Percentiles rank a stretch among this genome's conserved stretches.
phyloP scores from a whole-genome alignment of 2,888 invertebrate genomes.

The Cephus nigrinus region DNA sequence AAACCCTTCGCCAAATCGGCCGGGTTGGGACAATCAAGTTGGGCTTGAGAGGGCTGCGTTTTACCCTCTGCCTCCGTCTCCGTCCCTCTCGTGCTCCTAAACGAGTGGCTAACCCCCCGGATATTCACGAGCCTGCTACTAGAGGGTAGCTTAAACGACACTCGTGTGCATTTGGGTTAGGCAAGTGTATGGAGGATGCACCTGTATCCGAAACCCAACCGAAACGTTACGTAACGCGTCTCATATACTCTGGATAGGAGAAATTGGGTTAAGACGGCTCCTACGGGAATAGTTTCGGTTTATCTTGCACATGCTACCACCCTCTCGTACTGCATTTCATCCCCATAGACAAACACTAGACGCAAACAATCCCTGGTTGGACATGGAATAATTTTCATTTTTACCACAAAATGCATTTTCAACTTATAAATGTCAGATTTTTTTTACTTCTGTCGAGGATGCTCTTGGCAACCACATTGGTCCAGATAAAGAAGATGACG shows the following conservation, averaged over 20 bases:
- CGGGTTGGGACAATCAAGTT: background rate
- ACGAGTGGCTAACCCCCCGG: conserved; percentile 50
- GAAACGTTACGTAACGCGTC: conserved; percentile 48
- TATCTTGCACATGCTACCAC: conserved; percentile 48
- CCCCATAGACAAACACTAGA: background rate
- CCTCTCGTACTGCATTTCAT: conserved; percentile 6
- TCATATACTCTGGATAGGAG: conserved; percentile 44
- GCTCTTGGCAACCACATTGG: background rate
- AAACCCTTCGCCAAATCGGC: background rate
- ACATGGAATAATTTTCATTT: background rate
- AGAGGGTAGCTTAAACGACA: background rate
- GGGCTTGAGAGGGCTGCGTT: background rate
- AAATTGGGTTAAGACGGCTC: conserved; percentile 61
- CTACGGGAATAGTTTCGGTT: conserved; percentile 55
- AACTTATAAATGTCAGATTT: background rate
- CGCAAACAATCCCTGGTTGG: background rate
- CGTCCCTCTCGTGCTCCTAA: conserved; percentile 25
- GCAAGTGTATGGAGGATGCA: background rate
- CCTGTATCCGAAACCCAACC: conserved; percentile 12
- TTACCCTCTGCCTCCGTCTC: background rate
- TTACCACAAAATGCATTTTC: background rate
- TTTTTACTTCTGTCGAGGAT: background rate
- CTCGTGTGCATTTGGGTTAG: background rate
- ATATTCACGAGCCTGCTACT: conserved; percentile 42
- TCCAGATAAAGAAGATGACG: background rate